Evolutionary conservation across 1,140 invertebrate genomes (phyloP).

Genomic region (Stegodyphus dumicola): DNA sequence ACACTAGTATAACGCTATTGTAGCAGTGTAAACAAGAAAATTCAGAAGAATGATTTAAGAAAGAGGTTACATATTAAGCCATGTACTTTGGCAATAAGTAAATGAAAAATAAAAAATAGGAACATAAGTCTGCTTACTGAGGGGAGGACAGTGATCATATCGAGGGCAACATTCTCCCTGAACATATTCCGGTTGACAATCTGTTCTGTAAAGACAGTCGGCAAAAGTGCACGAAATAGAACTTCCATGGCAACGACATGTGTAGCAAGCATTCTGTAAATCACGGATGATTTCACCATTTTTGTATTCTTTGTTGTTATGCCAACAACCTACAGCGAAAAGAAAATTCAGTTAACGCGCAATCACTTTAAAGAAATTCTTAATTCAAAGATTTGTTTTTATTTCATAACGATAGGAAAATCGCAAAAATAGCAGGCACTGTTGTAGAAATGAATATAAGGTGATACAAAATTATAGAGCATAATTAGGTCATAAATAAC

Average conservation of each 20-base stretch:
- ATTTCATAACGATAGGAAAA: no score
- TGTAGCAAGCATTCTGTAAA: conserved; percentile 77
- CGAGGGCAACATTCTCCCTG: conserved; percentile 80
- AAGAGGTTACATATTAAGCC: no score
- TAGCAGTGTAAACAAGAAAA: no score
- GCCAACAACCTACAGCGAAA: conserved; percentile 77
- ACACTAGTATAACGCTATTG: no score
- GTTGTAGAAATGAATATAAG: no score
- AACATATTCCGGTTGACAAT: conserved; percentile 77
- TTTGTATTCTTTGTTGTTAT: conserved; percentile 78
- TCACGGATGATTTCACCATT: conserved; percentile 79
- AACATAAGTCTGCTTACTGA: conserved; percentile 69
- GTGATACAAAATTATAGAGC: no score
- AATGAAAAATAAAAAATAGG: not conserved
- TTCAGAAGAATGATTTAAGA: no score
- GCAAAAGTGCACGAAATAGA: conserved; percentile 78
- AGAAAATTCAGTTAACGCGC: not conserved
- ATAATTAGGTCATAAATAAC: no score
- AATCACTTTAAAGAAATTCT: no score
- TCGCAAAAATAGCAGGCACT: no score
- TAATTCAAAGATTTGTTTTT: no score
- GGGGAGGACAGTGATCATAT: conserved; percentile 81
- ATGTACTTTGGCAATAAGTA: not conserved
- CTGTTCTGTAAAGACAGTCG: conserved; percentile 78
- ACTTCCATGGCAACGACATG: conserved; percentile 76